Conservation (phyloP, 2,888 invertebrate species). For the Lasiommata megera region DNA sequence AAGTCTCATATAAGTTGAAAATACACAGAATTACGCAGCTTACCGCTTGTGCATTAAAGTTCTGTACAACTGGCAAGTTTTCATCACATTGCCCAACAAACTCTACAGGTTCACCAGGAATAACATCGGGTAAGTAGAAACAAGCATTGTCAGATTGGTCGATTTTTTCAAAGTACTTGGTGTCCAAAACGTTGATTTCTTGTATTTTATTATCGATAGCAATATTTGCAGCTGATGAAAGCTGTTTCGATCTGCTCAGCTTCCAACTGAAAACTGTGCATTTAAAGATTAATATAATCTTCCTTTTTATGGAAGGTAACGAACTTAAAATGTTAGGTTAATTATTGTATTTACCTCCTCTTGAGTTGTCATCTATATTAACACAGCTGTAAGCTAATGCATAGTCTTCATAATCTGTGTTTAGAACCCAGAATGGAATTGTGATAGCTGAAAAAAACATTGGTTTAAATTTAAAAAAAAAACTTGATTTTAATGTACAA, state of each 20-base stretch:
- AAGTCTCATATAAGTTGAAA: too few relatives aligned
- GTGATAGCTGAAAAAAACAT: constrained; percentile 35
- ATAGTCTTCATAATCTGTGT: constrained; percentile 80
- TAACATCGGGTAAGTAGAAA: constrained; percentile 52
- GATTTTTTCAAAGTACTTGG: constrained; percentile 47
- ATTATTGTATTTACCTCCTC: constrained; percentile 48
- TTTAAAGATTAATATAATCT: neutral
- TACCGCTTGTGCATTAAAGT: constrained; percentile 49
- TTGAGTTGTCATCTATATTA: constrained; percentile 56
- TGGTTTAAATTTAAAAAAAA: neutral
- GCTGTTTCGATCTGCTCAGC: constrained; percentile 47
- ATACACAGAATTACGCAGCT: constrained; percentile 26
- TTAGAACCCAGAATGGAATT: constrained; percentile 42
- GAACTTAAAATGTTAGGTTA: too few relatives aligned
- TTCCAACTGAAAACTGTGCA: constrained; percentile 62
- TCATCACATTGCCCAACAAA: constrained; percentile 55
- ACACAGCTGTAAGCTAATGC: constrained; percentile 83
- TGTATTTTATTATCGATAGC: constrained; percentile 44
- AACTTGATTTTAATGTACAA: too few relatives aligned
- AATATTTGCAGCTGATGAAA: constrained; percentile 37
- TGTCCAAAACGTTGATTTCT: constrained; percentile 43
- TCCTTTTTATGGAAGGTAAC: too few relatives aligned
- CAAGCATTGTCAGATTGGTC: constrained; percentile 50
- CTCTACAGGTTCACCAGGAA: constrained; percentile 44
- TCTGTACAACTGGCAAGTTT: constrained; percentile 43